Base-by-base conservation (phyloP, 2,888 invertebrate species). In the Smittia aterrima region DNA sequence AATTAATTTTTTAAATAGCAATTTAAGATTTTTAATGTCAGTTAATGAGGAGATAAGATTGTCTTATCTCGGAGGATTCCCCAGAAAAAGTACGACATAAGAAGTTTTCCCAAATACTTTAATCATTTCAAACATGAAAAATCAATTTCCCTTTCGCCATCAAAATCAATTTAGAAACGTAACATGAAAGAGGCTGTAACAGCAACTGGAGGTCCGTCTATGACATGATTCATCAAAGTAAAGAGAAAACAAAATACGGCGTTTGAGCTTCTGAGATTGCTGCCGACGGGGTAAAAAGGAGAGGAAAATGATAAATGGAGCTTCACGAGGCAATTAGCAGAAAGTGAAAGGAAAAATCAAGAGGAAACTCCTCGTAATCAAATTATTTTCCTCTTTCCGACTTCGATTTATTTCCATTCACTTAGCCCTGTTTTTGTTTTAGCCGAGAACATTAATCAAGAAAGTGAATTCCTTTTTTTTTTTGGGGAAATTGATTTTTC, bases 281-380 rank as follows among this genome's bases (percentile, higher is more conserved):
- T 47, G 47, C 47, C 6, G n/a, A 47, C 13, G 13, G 11, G 32
- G 47, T 3, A 47, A 47, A 11, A 3, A 32, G 47, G 11, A 47
- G 47, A 47, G 11, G 38, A 47, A 62, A 62, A 62, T 62, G 62
- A 62, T 62, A 7, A 62, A 62, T 62, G 62, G n/a, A 9, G 11
- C 16, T 20, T 13, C 9, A 16, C 9, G 53, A 62, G 62, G 62
- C 62, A 62, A 62, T 62, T 62, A 62, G 62, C 11, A 62, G 62
- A 11, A 62, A 47, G 47, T 47, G 47, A 47, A 47, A 47, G 47
- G 16, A 47, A 47, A 47, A 47, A 47, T 47, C 16, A 47, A 47
- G 32, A 32, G 47, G 47, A 47, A 47, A 47, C 32, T 32, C 32
- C 32, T 32, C 9, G 32, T 32, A 32, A 32, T 32, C 32, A 9